Evolutionary conservation across 2,113 vertebrate species (phyloP), one percentile per base, ranked within the genome.

Genomic region (Microtus pennsylvanicus): DNA sequence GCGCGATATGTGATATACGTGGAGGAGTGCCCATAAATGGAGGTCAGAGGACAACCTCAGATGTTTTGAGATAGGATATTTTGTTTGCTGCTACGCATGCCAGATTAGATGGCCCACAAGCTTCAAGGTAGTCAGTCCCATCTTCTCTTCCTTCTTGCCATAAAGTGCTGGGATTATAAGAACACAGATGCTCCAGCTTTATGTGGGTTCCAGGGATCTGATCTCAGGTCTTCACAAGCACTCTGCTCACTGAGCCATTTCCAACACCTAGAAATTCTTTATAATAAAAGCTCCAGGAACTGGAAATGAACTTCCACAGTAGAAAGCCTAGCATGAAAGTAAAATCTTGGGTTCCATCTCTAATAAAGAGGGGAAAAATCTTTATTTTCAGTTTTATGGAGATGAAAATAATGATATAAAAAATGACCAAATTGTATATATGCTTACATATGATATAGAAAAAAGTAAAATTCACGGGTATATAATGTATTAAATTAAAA

Each of bases 391-490:
- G 82, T 93, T 93, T 96, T 85, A 94, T 93, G 24, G 88, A 65
- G 1, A 75, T 81, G 30, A 96, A 94, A 96, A 77, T 72, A 96
- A 90, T 65, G 96, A 91, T 72, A 77, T 65, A 76, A 94, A 98
- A 90, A 0, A 88, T 70, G 42, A 47, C 24, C 2, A n/a, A 95
- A 83, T 52, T 94, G 12, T 38, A 96, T 4, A 8, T 58, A 92
- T 63, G 13, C 58, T 85, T 65, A 65, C 26, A 65, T 85, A 85
- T 42, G 30, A 63, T 65, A 63, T 65, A 89, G 76, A 96, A 35
- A 95, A 85, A 3, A 87, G 61, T 69, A 47, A 42, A 28, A 63
- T 30, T 45, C 38, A 6, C 0, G 30, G 38, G 45, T 70, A 11
- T 0, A 89, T 22, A 85, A 87, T 3, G 0, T 70, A 83, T 74